These are phyloP conservation scores for Anoplopoma fimbria DNA, from an alignment of 2,113 vertebrate species.

Conservation along the genomic window DNA sequence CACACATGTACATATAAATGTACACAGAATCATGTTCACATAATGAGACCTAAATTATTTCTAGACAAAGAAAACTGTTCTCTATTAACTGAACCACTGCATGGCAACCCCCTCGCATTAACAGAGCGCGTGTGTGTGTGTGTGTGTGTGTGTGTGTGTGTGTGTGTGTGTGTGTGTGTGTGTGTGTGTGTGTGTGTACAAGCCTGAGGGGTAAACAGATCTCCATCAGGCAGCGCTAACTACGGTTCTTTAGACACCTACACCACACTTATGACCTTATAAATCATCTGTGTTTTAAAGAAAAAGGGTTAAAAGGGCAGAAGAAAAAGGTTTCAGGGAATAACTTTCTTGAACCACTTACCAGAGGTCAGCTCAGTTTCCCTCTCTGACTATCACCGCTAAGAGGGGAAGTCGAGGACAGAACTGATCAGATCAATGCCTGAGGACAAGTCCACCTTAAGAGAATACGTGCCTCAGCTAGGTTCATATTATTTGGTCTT, in stretches of 20 bases:
- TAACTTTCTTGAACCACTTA: not conserved
- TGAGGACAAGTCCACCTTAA: not conserved
- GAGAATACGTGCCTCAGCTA: not conserved
- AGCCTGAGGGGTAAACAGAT: conserved; percentile 37
- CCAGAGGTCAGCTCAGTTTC: conserved; percentile 10
- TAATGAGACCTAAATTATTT: not conserved
- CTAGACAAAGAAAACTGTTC: conserved; percentile 8
- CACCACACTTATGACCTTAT: conserved; percentile 22
- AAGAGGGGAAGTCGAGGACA: conserved; percentile 9
- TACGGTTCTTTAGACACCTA: not conserved
- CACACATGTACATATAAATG: conserved; percentile 11
- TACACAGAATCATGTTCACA: conserved; percentile 11
- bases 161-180: not conserved
- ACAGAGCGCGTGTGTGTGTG: not conserved
- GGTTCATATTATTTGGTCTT: not conserved
- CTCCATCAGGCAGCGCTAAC: conserved; percentile 32
- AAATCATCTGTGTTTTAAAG: conserved; percentile 9
- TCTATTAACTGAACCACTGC: not conserved
- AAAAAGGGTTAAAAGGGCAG: conserved; percentile 20
- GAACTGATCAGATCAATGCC: conserved; percentile 3
- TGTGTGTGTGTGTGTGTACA: conserved; percentile 10
- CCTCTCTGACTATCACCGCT: not conserved
- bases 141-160: not conserved
- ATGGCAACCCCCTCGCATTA: not conserved
- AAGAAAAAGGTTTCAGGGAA: conserved; percentile 7